These are phyloP conservation scores for Ramphastos sulfuratus DNA, from an alignment of 2,113 vertebrate species.

Conservation along the genomic window DNA sequence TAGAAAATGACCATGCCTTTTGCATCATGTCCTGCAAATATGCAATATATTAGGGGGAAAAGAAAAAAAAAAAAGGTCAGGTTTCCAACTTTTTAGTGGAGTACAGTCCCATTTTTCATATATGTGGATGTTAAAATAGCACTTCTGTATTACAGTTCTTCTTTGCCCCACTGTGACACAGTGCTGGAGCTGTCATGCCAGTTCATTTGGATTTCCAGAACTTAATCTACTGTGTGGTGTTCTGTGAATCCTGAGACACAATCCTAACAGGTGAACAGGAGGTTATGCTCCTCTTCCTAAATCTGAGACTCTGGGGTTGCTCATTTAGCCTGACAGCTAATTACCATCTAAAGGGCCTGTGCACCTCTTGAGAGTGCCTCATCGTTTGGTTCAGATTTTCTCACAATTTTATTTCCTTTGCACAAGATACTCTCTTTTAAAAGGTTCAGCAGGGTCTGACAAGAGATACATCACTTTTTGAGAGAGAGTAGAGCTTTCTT, in stretches of 20 bases:
- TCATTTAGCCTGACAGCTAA: not conserved
- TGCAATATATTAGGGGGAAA: not conserved
- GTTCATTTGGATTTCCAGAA: not conserved
- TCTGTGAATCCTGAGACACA: not conserved
- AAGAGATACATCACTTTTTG: not conserved
- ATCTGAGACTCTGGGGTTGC: not conserved
- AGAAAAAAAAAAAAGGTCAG: not conserved
- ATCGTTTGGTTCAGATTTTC: not conserved
- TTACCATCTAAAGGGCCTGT: not conserved
- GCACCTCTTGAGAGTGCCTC: not conserved
- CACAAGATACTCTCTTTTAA: not conserved
- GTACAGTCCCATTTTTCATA: not conserved
- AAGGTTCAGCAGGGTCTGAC: not conserved
- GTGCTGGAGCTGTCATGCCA: not conserved
- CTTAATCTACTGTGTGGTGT: not conserved
- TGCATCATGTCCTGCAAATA: not conserved
- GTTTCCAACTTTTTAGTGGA: not conserved
- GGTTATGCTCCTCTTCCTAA: not conserved
- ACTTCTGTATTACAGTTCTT: not conserved
- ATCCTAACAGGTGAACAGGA: not conserved
- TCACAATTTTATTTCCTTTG: not conserved
- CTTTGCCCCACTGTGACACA: fast-evolving
- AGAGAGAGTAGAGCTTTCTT: not conserved
- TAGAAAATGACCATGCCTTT: not conserved
- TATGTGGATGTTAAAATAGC: not conserved